A percentile compares a stretch with the other conserved stretches of the same genome.
Conservation (phyloP, 2,113 vertebrate species). For the Cochlearius cochlearius region DNA sequence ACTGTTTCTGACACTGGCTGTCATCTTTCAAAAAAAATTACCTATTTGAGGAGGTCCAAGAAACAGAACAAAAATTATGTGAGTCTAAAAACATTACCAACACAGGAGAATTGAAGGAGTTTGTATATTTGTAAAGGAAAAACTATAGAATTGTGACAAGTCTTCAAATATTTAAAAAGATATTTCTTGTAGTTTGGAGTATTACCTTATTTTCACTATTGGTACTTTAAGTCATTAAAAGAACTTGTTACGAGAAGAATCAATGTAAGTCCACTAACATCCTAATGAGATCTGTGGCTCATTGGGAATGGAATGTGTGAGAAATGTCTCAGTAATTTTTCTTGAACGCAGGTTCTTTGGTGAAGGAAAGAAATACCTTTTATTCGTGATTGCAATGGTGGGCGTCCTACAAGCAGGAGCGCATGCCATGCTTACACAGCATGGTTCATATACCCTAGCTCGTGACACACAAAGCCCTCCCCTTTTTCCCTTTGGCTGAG, state of each 20-base stretch:
- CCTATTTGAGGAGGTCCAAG: not conserved
- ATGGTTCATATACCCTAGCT: too few relatives aligned
- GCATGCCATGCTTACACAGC: too few relatives aligned
- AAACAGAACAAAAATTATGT: not conserved
- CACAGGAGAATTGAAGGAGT: not conserved
- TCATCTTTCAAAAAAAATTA: not conserved
- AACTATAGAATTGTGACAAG: not conserved
- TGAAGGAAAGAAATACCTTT: too few relatives aligned
- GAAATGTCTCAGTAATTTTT: too few relatives aligned
- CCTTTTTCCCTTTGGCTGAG: too few relatives aligned
- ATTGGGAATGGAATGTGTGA: not conserved
- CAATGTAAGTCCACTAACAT: not conserved
- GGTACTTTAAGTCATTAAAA: not conserved
- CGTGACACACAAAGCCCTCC: too few relatives aligned
- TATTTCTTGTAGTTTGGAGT: not conserved
- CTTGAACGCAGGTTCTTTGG: too few relatives aligned
- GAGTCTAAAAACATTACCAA: not conserved
- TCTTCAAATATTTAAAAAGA: not conserved
- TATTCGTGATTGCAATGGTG: too few relatives aligned
- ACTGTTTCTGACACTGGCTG: not conserved
- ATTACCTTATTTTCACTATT: not conserved
- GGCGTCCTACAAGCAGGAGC: too few relatives aligned
- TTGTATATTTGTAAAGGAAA: not conserved
- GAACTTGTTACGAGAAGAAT: not conserved
- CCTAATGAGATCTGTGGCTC: not conserved